A percentile compares a stretch with the other conserved stretches of the same genome.
Conservation (phyloP, 2,113 vertebrate genomes). For the Dasypus novemcinctus region DNA sequence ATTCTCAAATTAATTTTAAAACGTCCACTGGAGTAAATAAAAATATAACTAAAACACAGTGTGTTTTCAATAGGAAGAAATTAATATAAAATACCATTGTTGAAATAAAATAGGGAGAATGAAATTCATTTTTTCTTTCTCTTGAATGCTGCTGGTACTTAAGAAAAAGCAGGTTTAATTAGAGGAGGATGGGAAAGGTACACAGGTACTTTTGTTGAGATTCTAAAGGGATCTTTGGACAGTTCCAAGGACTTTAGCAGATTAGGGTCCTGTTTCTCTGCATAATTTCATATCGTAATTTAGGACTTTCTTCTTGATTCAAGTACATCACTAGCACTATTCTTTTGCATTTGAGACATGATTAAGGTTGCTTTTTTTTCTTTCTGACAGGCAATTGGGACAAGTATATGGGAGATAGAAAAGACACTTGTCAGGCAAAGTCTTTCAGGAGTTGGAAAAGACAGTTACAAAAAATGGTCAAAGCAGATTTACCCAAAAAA, state of each 20-base stretch:
- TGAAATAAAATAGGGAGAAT: neutral
- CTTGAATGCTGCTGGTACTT: neutral
- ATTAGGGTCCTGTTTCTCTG: neutral
- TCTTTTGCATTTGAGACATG: constrained; percentile 19
- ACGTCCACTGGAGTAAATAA: neutral
- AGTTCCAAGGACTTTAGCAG: constrained; percentile 36
- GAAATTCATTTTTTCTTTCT: neutral
- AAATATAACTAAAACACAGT: neutral
- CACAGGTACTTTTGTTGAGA: neutral
- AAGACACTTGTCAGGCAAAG: neutral
- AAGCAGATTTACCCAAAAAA: neutral
- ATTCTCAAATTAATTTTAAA: neutral
- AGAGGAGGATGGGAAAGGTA: constrained; percentile 24
- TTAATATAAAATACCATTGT: neutral
- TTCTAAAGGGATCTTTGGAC: constrained; percentile 19
- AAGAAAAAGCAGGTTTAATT: constrained; percentile 29
- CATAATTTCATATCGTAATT: constrained; percentile 37
- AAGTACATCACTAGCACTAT: neutral
- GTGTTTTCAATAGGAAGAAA: neutral
- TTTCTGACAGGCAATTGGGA: constrained; percentile 33
- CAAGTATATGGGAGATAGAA: neutral
- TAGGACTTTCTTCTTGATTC: constrained; percentile 38
- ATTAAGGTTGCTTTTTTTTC: neutral
- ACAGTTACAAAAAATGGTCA: constrained; percentile 21
- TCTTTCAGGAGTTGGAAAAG: neutral